Evolutionary conservation across 2,888 invertebrate genomes (phyloP).

Genomic region (Lampropteryx suffumata): DNA sequence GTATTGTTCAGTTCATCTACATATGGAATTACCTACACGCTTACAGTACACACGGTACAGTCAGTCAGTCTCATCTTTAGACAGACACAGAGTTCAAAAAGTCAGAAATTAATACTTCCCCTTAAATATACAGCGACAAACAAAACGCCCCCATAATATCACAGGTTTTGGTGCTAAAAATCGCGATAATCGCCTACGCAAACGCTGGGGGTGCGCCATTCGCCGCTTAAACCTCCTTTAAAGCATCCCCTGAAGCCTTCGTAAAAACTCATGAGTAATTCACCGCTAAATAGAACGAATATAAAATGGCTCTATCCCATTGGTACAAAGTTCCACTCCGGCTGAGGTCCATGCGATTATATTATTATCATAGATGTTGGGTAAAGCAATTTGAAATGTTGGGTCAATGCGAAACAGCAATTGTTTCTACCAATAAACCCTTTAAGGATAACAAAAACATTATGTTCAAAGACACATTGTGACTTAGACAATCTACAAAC

Average conservation of each 20-base stretch:
- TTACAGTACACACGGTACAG: too few relatives aligned
- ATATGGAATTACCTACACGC: conserved; percentile 2
- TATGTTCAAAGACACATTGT: too few relatives aligned
- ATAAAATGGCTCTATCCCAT: conserved; percentile 21
- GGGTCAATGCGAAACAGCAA: too few relatives aligned
- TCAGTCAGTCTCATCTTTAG: too few relatives aligned
- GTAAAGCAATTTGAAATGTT: too few relatives aligned
- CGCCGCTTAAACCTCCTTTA: conserved; percentile 13
- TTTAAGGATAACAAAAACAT: too few relatives aligned
- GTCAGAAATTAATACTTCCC: conserved; percentile 16
- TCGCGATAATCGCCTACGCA: conserved; percentile 50
- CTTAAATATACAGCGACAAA: conserved; percentile 19
- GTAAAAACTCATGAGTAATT: conserved; percentile 31
- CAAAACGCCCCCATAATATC: conserved; percentile 41
- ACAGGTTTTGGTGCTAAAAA: conserved; percentile 43
- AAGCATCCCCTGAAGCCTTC: conserved; percentile 16
- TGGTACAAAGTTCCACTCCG: conserved; percentile 6
- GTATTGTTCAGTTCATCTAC: conserved; percentile 22
- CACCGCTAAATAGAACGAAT: conserved; percentile 30
- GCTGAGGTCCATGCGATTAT: conserved; percentile 1
- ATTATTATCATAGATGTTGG: neutral
- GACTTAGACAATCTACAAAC: too few relatives aligned
- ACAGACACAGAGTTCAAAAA: conserved; percentile 8
- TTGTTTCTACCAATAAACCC: too few relatives aligned
- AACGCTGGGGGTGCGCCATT: conserved; percentile 32